Base-by-base conservation (phyloP, 2,888 invertebrate genomes). In the Hirtodrosophila trivittata region DNA sequence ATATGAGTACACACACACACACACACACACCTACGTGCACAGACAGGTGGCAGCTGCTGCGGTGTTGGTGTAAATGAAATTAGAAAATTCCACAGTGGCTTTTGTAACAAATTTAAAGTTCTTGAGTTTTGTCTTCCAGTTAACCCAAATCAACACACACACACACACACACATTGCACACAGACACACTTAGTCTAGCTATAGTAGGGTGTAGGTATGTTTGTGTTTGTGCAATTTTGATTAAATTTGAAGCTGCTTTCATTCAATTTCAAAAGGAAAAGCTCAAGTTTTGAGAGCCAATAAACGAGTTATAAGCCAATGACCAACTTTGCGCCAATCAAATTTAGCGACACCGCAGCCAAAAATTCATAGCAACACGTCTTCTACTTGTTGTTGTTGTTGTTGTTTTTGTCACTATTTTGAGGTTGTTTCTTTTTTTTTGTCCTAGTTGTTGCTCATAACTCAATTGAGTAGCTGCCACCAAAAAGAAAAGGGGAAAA, bases 251-350 rank as follows among this genome's bases (percentile, higher is more conserved):
- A 39, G 56, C 47, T 46, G 51, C 32, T 28, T 51, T 60, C 28
- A 67, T 60, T 66, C 54, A 70, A 71, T 66, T 64, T 43, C 45
- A 21, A 49, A 46, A 37, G 10, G 46, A 37, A 41, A 49, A 32
- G 50, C 52, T 50, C 33, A 52, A 52, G 50, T 51, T 60, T 38
- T 42, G 28, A 42, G 28, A 54, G 68, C 54, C 65, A 73, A 73
- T 68, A 68, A 72, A 60, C 60, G 59, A 47, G 50, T 74, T 74
- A 28, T 7, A 57, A 73, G 64, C 56, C 64, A 39, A 50, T 45
- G 59, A 35, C 33, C 38, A 54, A 54, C 35, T 63, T 63, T 13
- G 16, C 33, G 46, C 47, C 46, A 69, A 62, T 65, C 37, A 49
- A 52, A 45, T 57, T 35, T 32, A 16, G 30, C 26, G n/a, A 35